Evolutionary conservation across 92 coral and sea anemone genomes (phyloP).

Genomic region (Phymanthus crucifer): DNA sequence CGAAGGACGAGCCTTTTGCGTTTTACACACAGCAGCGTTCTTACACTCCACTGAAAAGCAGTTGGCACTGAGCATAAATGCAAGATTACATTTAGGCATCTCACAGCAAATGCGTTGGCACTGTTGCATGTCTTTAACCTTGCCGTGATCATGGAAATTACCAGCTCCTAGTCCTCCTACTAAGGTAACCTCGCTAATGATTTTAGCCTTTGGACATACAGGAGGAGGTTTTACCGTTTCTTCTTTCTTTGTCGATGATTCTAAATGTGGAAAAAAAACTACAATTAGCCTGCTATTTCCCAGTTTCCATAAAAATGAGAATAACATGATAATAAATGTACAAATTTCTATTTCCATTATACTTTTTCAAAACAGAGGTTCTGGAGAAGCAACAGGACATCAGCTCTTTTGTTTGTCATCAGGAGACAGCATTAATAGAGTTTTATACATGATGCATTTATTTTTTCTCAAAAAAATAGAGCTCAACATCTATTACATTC

Average conservation of each 20-base stretch:
- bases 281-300: too few relatives aligned
- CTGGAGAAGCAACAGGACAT: too few relatives aligned
- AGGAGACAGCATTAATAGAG: too few relatives aligned
- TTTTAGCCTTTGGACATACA: constrained; percentile 78
- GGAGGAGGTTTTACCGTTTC: constrained; percentile 50
- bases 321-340: too few relatives aligned
- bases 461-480: too few relatives aligned
- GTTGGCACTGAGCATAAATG: constrained; percentile 88
- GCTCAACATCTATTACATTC: too few relatives aligned
- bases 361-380: too few relatives aligned
- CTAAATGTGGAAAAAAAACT: not conserved
- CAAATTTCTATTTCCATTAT: too few relatives aligned
- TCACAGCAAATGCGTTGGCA: constrained; percentile 97
- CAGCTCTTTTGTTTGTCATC: too few relatives aligned
- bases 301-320: too few relatives aligned
- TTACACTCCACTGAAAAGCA: constrained; percentile 98
- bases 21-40: constrained; percentile 76
- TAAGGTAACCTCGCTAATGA: constrained; percentile 75
- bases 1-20: constrained; percentile 86
- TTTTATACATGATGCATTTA: too few relatives aligned
- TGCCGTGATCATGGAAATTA: constrained; percentile 94
- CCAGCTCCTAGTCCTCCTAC: constrained; percentile 92
- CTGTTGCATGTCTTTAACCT: constrained; percentile 75
- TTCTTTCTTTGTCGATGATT: constrained; percentile 23
- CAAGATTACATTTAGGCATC: constrained; percentile 90